phyloP scores from a whole-genome alignment of 92 coral and sea anemone genomes.

The Hydrozoanthus gracilis region DNA sequence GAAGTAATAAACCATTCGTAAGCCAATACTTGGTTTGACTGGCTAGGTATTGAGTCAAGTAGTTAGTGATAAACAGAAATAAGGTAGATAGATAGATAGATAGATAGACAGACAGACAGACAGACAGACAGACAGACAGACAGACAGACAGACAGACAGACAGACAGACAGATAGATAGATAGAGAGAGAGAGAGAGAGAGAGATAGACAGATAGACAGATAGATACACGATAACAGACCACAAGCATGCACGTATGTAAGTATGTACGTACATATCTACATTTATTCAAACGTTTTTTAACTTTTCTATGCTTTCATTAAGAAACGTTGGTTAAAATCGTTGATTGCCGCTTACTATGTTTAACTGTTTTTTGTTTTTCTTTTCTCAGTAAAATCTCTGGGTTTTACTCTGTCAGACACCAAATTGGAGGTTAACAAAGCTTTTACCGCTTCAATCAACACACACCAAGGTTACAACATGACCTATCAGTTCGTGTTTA shows the following conservation, averaged over 20 bases:
- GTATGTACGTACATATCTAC: not conserved
- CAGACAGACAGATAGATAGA: too few relatives aligned
- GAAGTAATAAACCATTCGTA: not conserved
- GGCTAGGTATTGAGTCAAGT: too few relatives aligned
- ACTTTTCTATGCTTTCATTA: not conserved
- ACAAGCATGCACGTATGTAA: not conserved
- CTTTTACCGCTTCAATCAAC: constrained; percentile 15
- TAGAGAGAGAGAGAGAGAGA: not conserved
- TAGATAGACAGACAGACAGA: too few relatives aligned
- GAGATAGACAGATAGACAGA: too few relatives aligned
- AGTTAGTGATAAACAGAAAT: not conserved
- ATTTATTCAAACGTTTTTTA: not conserved
- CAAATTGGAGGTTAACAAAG: not conserved
- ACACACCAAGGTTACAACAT: constrained; percentile 3
- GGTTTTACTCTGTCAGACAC: constrained; percentile 12
- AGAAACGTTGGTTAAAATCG: not conserved
- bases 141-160: too few relatives aligned
- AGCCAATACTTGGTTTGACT: too few relatives aligned
- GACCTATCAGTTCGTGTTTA: constrained; percentile 31
- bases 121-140: too few relatives aligned
- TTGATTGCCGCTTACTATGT: too few relatives aligned
- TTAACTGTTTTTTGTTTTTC: too few relatives aligned
- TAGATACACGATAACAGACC: not conserved
- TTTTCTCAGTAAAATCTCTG: constrained; percentile 25
- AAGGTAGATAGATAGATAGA: not conserved